A percentile compares a stretch with the other conserved stretches of the same genome.
These are phyloP conservation scores for Alviniconcha strummeri DNA, from an alignment of 2,888 invertebrate genomes.

Conservation along the genomic window DNA sequence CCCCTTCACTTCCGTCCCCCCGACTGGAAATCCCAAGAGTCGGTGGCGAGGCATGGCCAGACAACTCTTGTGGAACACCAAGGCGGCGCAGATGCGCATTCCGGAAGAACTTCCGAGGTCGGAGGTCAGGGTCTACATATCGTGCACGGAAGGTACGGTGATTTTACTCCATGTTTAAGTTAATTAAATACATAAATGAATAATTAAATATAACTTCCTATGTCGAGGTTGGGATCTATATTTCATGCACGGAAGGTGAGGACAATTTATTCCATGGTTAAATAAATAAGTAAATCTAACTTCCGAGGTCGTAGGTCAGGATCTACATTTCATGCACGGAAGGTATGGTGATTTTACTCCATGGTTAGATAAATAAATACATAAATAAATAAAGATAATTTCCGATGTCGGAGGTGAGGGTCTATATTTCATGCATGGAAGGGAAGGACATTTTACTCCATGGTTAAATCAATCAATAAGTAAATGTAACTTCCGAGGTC, in stretches of 20 bases:
- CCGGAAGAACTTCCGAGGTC: slow-evolving; percentile 39
- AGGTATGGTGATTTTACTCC: slow-evolving; percentile 31
- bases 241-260: slow-evolving; percentile 43
- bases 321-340: slow-evolving; percentile 45
- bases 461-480: no score
- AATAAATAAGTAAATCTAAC: not conserved
- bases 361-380: no score
- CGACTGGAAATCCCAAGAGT: slow-evolving; percentile 30
- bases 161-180: not conserved
- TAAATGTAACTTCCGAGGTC: slow-evolving; percentile 33
- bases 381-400: not conserved
- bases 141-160: slow-evolving; percentile 44
- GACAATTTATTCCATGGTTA: no score
- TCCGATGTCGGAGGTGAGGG: slow-evolving; percentile 40
- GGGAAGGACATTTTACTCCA: slow-evolving; percentile 21
- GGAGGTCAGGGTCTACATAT: slow-evolving; percentile 45
- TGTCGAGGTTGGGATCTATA: slow-evolving; percentile 42
- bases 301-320: slow-evolving; percentile 42
- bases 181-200: no score
- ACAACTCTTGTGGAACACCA: slow-evolving; percentile 36
- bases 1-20: slow-evolving; percentile 18
- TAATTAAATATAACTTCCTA: slow-evolving; percentile 11
- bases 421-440: slow-evolving; percentile 43
- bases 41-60: slow-evolving; percentile 39
- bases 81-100: slow-evolving; percentile 38